Percentiles rank a stretch among this genome's conserved stretches.
phyloP scores from a whole-genome alignment of 2,888 invertebrate genomes.

The Drosophila paracracens region DNA sequence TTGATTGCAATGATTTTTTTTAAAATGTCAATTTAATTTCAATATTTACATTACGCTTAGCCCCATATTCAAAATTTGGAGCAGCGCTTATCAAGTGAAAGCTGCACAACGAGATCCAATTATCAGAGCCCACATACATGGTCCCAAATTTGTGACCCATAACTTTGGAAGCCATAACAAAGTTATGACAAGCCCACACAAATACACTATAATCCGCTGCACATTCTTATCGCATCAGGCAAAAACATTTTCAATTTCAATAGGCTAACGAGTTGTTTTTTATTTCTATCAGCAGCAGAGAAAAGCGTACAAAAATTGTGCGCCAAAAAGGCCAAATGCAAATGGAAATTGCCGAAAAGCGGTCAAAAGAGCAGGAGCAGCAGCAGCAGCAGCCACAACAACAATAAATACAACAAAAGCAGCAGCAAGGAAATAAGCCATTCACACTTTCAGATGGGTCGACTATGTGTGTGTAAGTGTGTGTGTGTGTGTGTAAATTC shows the following conservation, averaged over 20 bases:
- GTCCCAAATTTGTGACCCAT: slow-evolving; percentile 54
- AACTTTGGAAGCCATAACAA: slow-evolving; percentile 50
- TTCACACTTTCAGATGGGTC: slow-evolving; percentile 68
- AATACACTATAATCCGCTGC: slow-evolving; percentile 47
- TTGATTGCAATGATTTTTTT: neutral
- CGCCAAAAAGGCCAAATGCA: slow-evolving; percentile 72
- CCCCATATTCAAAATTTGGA: slow-evolving; percentile 5
- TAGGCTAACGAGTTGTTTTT: slow-evolving; percentile 72
- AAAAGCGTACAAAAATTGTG: slow-evolving; percentile 68
- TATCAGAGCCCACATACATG: slow-evolving; percentile 44
- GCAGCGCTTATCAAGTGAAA: slow-evolving; percentile 32
- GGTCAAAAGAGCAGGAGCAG: slow-evolving; percentile 67
- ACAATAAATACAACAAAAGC: slow-evolving; percentile 49
- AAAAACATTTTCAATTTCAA: slow-evolving; percentile 79
- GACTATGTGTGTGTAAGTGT: slow-evolving; percentile 29
- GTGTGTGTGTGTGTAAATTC: slow-evolving; percentile 51
- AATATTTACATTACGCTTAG: neutral
- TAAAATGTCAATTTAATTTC: neutral
- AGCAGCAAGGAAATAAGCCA: slow-evolving; percentile 74
- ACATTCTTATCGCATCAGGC: slow-evolving; percentile 72
- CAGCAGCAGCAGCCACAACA: slow-evolving; percentile 36
- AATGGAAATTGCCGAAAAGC: slow-evolving; percentile 61
- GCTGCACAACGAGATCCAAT: slow-evolving; percentile 47
- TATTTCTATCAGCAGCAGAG: slow-evolving; percentile 60
- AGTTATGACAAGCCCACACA: slow-evolving; percentile 41